Conservation (phyloP, 1,140 invertebrate genomes). For the Battus philenor region DNA sequence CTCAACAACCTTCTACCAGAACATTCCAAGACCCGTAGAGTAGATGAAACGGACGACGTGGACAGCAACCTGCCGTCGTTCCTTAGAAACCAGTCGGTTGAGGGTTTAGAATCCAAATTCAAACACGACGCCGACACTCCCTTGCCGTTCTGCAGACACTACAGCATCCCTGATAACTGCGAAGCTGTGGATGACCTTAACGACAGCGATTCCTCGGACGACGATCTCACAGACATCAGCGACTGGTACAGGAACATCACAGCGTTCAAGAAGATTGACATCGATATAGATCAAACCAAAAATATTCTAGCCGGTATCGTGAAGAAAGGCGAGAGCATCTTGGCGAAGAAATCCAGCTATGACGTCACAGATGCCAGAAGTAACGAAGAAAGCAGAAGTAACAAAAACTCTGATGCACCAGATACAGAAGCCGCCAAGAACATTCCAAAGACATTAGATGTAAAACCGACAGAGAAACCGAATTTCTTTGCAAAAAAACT, state of each 20-base stretch:
- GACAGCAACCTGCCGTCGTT: conserved; percentile 41
- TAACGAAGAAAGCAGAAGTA: conserved; percentile 16
- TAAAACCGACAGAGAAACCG: conserved; percentile 38
- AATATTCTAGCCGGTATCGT: conserved; percentile 38
- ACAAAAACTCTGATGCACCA: conserved; percentile 6
- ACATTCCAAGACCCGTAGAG: conserved; percentile 37
- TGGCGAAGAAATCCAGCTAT: conserved; percentile 47
- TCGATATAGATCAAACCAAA: conserved; percentile 29
- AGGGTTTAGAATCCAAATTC: conserved; percentile 54
- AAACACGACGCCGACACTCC: conserved; percentile 36
- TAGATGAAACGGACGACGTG: conserved; percentile 21
- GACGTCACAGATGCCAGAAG: conserved; percentile 42
- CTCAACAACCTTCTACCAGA: conserved; percentile 32
- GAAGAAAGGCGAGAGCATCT: conserved; percentile 44
- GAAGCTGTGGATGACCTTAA: conserved; percentile 19
- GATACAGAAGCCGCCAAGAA: conserved; percentile 32
- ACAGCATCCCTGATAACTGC: conserved; percentile 49
- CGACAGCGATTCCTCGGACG: conserved; percentile 49
- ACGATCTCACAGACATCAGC: conserved; percentile 31
- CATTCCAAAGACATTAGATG: conserved; percentile 32
- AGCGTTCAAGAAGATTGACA: conserved; percentile 28
- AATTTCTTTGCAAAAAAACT: conserved; percentile 63
- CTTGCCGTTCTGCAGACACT: conserved; percentile 49
- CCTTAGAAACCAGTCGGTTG: conserved; percentile 66
- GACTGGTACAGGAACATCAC: conserved; percentile 25